Percentiles rank a stretch among this genome's conserved stretches.
phyloP scores from a whole-genome alignment of 2,797 vertebrate genomes.

The Mormyrops boulengeri region DNA sequence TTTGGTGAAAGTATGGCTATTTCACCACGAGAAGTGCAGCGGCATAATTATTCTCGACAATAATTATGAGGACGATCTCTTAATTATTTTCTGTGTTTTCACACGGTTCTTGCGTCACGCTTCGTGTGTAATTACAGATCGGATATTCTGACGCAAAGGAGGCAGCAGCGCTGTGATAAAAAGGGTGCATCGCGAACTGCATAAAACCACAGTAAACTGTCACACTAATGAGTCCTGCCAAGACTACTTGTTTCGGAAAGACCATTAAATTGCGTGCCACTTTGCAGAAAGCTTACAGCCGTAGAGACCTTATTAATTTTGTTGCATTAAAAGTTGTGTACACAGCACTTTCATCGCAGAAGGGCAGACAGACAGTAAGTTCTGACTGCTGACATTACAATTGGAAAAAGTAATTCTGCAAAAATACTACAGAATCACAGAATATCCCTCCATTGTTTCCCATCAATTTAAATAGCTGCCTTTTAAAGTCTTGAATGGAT shows the following conservation, averaged over 20 bases:
- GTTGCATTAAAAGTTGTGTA: constrained; percentile 31
- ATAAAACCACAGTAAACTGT: not conserved
- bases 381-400: constrained; percentile 15
- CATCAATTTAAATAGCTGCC: not conserved
- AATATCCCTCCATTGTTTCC: not conserved
- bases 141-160: not conserved
- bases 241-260: not conserved
- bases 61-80: not conserved
- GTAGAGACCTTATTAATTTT: constrained; percentile 36
- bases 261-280: constrained; percentile 6
- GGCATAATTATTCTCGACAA: not conserved
- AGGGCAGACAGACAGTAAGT: constrained; percentile 2
- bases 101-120: not conserved
- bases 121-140: not conserved
- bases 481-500: not conserved
- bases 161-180: not conserved
- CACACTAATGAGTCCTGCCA: not conserved
- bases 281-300: constrained; percentile 13
- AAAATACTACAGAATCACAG: constrained; percentile 1
- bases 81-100: not conserved
- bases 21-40: not conserved
- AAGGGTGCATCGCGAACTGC: too few species aligned
- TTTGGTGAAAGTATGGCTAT: not conserved
- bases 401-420: constrained; percentile 8
- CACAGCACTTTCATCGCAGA: constrained; percentile 24